These are phyloP conservation scores for Benitochromis conjunctus DNA, from an alignment of 2,113 vertebrate species.

Conservation along the genomic window DNA sequence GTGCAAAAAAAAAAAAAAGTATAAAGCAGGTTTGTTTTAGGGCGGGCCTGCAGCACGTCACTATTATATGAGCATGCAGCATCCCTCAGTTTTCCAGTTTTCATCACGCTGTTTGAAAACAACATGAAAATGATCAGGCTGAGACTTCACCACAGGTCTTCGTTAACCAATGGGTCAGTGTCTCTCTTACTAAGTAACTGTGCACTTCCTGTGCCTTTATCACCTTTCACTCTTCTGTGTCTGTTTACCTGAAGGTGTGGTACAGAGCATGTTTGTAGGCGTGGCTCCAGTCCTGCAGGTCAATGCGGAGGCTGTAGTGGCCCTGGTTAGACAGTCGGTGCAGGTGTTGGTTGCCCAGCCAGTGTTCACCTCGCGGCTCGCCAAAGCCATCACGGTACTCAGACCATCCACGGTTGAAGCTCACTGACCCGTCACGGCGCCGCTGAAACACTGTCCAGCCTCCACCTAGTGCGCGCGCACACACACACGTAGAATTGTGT, in stretches of 20 bases:
- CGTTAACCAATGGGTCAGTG: background rate
- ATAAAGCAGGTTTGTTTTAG: background rate
- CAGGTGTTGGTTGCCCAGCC: constrained; percentile 82
- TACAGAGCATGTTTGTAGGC: constrained; percentile 78
- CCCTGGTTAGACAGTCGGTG: constrained; percentile 76
- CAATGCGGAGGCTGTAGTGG: constrained; percentile 76
- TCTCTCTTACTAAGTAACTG: background rate
- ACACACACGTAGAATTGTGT: background rate
- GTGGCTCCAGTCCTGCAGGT: constrained; percentile 82
- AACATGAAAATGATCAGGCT: background rate
- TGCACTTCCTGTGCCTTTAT: rapidly evolving
- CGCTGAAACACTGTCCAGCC: constrained; percentile 84
- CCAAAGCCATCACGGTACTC: constrained; percentile 82
- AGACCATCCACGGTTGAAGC: constrained; percentile 79
- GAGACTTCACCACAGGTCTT: background rate
- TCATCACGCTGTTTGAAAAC: background rate
- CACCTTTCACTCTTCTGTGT: background rate
- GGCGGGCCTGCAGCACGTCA: background rate
- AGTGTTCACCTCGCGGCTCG: constrained; percentile 75
- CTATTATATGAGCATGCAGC: too few relatives aligned
- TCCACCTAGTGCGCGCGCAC: constrained; percentile 64
- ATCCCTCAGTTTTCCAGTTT: background rate
- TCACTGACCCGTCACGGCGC: constrained; percentile 75
- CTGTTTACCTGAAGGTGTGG: constrained; percentile 77
- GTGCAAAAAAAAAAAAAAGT: rapidly evolving